Evolutionary conservation across 2,797 vertebrate species (phyloP).

Genomic region (Philypnodon macrostomus): DNA sequence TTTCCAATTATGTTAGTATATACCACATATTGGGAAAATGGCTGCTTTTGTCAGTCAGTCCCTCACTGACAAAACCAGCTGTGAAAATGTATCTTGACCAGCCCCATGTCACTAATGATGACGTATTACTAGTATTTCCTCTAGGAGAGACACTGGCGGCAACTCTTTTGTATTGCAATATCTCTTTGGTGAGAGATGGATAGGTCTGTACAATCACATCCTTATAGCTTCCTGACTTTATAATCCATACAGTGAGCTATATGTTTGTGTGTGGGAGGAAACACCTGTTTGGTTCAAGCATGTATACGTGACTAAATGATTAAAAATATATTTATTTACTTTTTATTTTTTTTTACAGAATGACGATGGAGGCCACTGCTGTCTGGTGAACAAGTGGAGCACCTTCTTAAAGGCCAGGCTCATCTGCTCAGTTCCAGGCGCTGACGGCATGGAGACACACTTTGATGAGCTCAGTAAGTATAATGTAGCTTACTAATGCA

Average conservation of each 20-base stretch:
- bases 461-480: constrained; percentile 96
- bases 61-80: too few relatives aligned
- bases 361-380: constrained; percentile 95
- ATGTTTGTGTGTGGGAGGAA: constrained; percentile 43
- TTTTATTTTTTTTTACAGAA: too few relatives aligned
- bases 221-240: constrained; percentile 37
- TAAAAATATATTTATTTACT: too few relatives aligned
- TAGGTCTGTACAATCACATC: constrained; percentile 52
- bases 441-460: constrained; percentile 94
- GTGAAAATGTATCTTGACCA: too few relatives aligned
- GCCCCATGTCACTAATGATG: too few relatives aligned
- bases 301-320: constrained; percentile 42
- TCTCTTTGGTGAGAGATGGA: constrained; percentile 60
- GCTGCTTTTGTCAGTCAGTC: too few relatives aligned
- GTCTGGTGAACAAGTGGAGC: constrained; percentile 98
- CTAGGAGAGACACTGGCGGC: too few relatives aligned
- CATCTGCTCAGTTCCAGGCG: constrained; percentile 93
- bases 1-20: too few relatives aligned
- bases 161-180: constrained; percentile 31
- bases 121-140: too few relatives aligned
- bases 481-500: too few relatives aligned
- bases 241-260: constrained; percentile 37
- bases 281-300: constrained; percentile 52
- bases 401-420: constrained; percentile 96
- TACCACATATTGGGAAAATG: too few relatives aligned